Percentiles rank a stretch among this genome's conserved stretches.
Evolutionary conservation across 2,888 invertebrate genomes (phyloP).

Genomic region (Cancer borealis): DNA sequence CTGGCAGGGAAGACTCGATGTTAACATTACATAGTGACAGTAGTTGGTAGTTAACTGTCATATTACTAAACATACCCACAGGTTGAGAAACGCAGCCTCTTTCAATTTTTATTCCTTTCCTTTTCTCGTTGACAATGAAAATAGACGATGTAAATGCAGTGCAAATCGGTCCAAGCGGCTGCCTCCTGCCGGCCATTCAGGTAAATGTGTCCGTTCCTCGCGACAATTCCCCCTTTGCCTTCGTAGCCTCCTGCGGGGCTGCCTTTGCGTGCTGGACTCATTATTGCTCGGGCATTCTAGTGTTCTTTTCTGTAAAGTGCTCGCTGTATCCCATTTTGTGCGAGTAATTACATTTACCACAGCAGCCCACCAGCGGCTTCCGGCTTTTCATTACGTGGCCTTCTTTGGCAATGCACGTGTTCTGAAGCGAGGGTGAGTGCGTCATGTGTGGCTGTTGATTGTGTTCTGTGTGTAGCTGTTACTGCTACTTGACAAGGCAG

Average conservation of each 20-base stretch:
- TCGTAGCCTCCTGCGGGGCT: not conserved
- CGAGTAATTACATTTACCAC: not conserved
- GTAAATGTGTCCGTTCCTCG: not conserved
- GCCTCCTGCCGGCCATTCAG: not conserved
- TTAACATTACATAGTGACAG: no score
- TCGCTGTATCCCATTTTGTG: not conserved
- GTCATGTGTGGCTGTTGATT: not conserved
- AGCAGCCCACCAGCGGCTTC: not conserved
- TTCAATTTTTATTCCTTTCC: not conserved
- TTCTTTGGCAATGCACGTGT: not conserved
- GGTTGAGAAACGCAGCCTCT: not conserved
- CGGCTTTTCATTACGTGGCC: not conserved
- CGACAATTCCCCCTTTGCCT: not conserved
- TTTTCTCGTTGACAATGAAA: not conserved
- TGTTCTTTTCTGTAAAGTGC: not conserved
- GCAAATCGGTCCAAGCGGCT: not conserved
- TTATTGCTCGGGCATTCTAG: not conserved
- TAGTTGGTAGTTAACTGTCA: not conserved
- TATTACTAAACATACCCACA: not conserved
- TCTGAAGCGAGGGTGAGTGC: not conserved
- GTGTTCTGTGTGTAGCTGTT: not conserved
- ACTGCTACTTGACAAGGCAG: not conserved
- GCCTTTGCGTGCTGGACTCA: not conserved
- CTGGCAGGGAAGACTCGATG: no score
- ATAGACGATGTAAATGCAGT: not conserved